Evolutionary conservation across 2,113 vertebrate genomes (phyloP), one percentile per base, ranked within the genome.

Genomic region (Hylia prasina): DNA sequence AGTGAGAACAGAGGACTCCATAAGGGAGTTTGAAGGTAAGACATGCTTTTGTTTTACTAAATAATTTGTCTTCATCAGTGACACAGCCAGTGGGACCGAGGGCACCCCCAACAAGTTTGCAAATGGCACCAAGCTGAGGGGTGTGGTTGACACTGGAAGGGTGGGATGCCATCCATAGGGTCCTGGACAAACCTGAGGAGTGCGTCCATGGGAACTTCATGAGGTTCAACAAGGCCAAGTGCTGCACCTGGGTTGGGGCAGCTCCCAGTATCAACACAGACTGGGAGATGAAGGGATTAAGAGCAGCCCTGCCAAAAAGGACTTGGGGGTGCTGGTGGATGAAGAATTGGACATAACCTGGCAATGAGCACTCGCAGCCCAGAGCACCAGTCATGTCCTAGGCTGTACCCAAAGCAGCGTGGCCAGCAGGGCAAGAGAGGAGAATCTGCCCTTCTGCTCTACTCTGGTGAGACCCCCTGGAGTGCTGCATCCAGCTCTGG

Each of bases 21-120:
- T 98, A 35, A 95, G 96, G 4, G 98, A 98, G 30, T 98, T 98
- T n/a, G 99, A 99, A 98, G 99, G 99, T 99, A 92, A 96, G 97
- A 65, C 18, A n/a, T 44, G 50, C 35, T 42, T 75, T 53, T 90
- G 42, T 65, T 88, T 37, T 21, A 21, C 54, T 56, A 3, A 50
- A 33, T 5, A 48, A 3, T 69, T 4, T 51, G 13, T 56, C 31
- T 76, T 48, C 30, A 11, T 48, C 7, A 40, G 4, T 40, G 21
- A 5, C 54, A 61, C 31, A 20, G 79, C 40, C 70, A 76, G 31
- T 61, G 63, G 30, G 40, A 61, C 27, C 0, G 0, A 31, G 35
- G 18, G 40, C 35, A 42, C 87, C 10, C 12, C 54, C 30, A 54
- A n/a, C 47, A 61, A 22, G 25, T 54, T 60, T 35, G 70, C 47